Conservation (phyloP, 2,113 vertebrate species). For the Hippotragus niger region DNA sequence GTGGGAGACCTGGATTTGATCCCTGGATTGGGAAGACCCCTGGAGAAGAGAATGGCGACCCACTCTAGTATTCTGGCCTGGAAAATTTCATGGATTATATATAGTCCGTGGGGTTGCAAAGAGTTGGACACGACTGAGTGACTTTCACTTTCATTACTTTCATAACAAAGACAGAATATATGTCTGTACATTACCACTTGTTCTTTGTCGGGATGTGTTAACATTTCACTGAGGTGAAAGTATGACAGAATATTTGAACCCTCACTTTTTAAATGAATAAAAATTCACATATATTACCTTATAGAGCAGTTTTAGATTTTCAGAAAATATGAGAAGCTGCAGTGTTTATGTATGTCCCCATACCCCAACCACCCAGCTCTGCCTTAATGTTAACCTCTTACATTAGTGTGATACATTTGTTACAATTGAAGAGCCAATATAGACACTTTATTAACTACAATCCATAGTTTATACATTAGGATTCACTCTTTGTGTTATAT, state of each 20-base stretch:
- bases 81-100: neutral
- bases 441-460: neutral
- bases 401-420: neutral
- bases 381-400: neutral
- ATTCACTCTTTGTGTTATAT: neutral
- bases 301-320: neutral
- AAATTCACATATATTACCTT: neutral
- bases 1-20: neutral
- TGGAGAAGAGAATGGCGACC: neutral
- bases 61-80: neutral
- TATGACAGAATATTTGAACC: neutral
- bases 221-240: neutral
- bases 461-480: neutral
- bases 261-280: neutral
- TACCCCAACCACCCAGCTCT: neutral
- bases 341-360: neutral
- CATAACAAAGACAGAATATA: neutral
- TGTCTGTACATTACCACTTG: neutral
- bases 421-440: neutral
- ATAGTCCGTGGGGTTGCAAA: neutral
- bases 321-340: neutral
- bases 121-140: rapidly evolving
- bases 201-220: neutral
- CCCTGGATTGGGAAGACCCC: neutral
- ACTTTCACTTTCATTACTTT: neutral